Evolutionary conservation across 2,888 invertebrate genomes (phyloP).

Genomic region (Scotopteryx bipunctaria): DNA sequence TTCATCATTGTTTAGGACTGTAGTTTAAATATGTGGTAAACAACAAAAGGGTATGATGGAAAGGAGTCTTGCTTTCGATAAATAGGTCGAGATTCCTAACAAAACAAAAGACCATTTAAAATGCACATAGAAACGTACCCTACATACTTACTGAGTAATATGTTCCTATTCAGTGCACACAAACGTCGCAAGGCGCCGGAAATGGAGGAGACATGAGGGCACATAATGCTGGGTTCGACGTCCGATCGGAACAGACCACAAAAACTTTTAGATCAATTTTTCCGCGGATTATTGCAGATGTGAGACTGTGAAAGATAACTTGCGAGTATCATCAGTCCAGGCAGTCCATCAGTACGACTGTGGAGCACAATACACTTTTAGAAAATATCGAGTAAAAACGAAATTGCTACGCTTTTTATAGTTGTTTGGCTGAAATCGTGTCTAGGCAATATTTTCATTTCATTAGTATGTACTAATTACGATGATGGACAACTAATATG

Average conservation of each 20-base stretch:
- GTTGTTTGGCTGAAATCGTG: too few species aligned
- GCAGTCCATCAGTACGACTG: too few species aligned
- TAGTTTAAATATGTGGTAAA: too few species aligned
- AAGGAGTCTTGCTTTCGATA: background rate
- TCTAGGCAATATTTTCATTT: too few species aligned
- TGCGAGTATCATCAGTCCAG: too few species aligned
- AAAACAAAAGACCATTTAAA: background rate
- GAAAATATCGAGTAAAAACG: too few species aligned
- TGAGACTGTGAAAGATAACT: conserved; percentile 11
- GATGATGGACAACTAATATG: background rate
- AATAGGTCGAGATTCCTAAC: background rate
- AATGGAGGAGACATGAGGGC: conserved; percentile 39
- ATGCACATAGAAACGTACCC: conserved; percentile 1
- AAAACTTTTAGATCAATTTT: conserved; percentile 53
- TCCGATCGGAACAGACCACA: conserved; percentile 44
- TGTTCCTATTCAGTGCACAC: conserved; percentile 27
- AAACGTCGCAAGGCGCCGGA: conserved; percentile 39
- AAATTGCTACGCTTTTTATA: too few species aligned
- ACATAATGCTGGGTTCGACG: conserved; percentile 55
- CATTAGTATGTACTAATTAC: too few species aligned
- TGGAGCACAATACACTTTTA: too few species aligned
- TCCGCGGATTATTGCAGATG: conserved; percentile 31
- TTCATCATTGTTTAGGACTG: too few species aligned
- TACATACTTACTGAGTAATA: conserved; percentile 11
- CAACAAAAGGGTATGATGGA: too few species aligned